These are phyloP conservation scores for Euleptes europaea DNA, from an alignment of 2,113 vertebrate genomes.

Conservation along the genomic window DNA sequence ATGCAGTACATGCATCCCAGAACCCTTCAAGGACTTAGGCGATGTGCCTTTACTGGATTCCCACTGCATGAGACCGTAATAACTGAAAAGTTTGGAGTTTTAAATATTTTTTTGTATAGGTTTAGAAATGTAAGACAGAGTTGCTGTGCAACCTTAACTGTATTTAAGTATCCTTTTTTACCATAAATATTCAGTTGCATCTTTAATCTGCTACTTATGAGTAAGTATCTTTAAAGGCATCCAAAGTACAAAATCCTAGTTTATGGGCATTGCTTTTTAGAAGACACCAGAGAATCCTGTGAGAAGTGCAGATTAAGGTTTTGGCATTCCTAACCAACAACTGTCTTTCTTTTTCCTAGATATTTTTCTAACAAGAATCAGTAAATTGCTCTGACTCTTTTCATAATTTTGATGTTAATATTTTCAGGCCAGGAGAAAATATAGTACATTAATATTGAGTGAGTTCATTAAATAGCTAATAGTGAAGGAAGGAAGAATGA, in stretches of 20 bases:
- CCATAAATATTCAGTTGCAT: neutral
- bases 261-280: neutral
- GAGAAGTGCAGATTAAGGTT: neutral
- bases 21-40: no score
- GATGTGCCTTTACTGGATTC: no score
- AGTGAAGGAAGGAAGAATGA: neutral
- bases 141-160: neutral
- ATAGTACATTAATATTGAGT: neutral
- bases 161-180: neutral
- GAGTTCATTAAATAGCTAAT: neutral
- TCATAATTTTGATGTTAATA: neutral
- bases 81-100: no score
- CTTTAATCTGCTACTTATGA: neutral
- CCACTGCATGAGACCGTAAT: no score
- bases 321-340: neutral
- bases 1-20: no score
- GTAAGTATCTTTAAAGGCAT: neutral
- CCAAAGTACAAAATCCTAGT: no score
- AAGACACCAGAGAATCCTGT: neutral
- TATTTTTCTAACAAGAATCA: neutral
- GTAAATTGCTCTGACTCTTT: neutral
- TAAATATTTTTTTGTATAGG: neutral
- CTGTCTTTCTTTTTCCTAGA: neutral
- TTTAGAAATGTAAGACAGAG: neutral
- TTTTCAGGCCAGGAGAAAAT: neutral